These are phyloP conservation scores for Netelia inedita DNA, from an alignment of 2,888 invertebrate species.

Conservation along the genomic window DNA sequence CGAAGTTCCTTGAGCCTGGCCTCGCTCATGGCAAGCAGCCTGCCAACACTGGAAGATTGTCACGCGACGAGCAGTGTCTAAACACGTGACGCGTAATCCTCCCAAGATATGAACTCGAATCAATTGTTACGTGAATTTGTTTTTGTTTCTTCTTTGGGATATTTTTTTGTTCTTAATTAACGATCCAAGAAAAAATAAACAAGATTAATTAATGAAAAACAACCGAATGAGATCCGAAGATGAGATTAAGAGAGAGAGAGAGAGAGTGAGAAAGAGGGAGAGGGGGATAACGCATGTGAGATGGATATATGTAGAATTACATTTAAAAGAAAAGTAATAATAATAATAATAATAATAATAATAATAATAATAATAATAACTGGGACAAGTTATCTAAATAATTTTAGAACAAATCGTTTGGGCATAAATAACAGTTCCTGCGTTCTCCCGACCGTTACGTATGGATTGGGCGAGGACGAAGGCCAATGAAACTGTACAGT, in stretches of 20 bases:
- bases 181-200: no score
- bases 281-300: conserved; percentile 34
- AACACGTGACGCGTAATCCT: conserved; percentile 50
- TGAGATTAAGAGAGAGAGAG: not conserved
- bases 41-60: conserved; percentile 83
- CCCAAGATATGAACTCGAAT: conserved; percentile 53
- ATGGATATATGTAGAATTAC: conserved; percentile 48
- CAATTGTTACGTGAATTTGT: conserved; percentile 44
- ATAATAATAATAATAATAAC: conserved; percentile 52
- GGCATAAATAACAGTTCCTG: conserved; percentile 35
- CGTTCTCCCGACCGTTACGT: conserved; percentile 21
- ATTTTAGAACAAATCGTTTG: conserved; percentile 35
- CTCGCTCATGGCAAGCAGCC: conserved; percentile 83
- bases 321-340: not conserved
- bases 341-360: conserved; percentile 61
- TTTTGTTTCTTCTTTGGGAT: conserved; percentile 4
- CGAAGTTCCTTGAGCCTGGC: conserved; percentile 86
- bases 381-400: conserved; percentile 51
- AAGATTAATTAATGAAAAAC: conserved; percentile 16
- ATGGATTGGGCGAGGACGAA: conserved; percentile 28
- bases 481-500: conserved; percentile 33
- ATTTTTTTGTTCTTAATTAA: conserved; percentile 4
- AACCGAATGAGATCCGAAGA: not conserved
- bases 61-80: conserved; percentile 84
- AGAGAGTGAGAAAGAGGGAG: conserved; percentile 5